A percentile compares a stretch with the other conserved stretches of the same genome.
These are phyloP conservation scores for Antigone vipio DNA, from an alignment of 2,113 vertebrate genomes.

Conservation along the genomic window DNA sequence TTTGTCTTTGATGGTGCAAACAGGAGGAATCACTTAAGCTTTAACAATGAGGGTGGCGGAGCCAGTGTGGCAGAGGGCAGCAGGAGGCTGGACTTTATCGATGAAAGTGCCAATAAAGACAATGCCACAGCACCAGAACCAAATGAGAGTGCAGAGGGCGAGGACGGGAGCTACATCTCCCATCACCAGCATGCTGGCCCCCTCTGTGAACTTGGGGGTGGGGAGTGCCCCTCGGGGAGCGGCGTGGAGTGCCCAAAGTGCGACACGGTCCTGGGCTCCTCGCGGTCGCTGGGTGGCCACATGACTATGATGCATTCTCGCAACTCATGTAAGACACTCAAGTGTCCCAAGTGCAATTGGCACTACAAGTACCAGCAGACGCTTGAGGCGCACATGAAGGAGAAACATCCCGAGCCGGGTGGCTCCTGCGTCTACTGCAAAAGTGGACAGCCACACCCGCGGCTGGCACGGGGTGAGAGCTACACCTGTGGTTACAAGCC, in stretches of 20 bases:
- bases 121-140: slow-evolving; percentile 99
- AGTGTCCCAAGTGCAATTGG: slow-evolving; percentile 99
- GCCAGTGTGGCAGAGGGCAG: slow-evolving; percentile 86
- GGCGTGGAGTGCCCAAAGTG: slow-evolving; percentile 98
- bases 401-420: slow-evolving; percentile 97
- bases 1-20: slow-evolving; percentile 90
- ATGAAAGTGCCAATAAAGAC: slow-evolving; percentile 99
- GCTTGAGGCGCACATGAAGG: slow-evolving; percentile 99
- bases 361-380: slow-evolving; percentile 99
- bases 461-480: slow-evolving; percentile 96
- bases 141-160: slow-evolving; percentile 96
- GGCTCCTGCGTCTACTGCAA: slow-evolving; percentile 93
- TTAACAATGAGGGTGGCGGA: slow-evolving; percentile 96
- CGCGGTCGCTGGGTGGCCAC: slow-evolving; percentile 95
- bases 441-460: slow-evolving; percentile 94
- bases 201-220: slow-evolving; percentile 89
- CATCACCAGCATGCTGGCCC: slow-evolving; percentile 86
- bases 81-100: slow-evolving; percentile 89
- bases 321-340: slow-evolving; percentile 99
- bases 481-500: slow-evolving; percentile 99
- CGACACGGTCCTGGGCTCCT: slow-evolving; percentile 96
- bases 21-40: slow-evolving; percentile 95
- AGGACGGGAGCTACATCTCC: slow-evolving; percentile 85
- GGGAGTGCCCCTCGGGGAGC: slow-evolving; percentile 93
- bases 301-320: slow-evolving; percentile 99